Percentiles rank a stretch among this genome's conserved stretches.
Evolutionary conservation across 2,888 invertebrate species (phyloP).

Genomic region (Tholera decimalis): DNA sequence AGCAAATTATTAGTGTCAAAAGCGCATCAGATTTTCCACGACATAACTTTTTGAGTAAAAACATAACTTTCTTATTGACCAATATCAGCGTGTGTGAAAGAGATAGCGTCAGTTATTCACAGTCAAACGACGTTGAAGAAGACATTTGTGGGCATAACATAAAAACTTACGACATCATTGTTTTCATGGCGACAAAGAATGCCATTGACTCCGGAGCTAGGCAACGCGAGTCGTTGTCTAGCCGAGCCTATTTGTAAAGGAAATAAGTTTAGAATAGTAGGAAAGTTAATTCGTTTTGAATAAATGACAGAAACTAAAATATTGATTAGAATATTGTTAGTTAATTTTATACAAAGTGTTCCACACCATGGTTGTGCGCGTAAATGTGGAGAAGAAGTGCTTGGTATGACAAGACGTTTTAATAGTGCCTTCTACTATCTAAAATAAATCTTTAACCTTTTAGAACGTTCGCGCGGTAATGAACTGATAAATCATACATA

Average conservation of each 20-base stretch:
- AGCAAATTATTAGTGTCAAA: slow-evolving; percentile 16
- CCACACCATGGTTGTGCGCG: no score
- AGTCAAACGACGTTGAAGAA: slow-evolving; percentile 53
- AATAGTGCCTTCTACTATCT: no score
- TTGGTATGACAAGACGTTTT: no score
- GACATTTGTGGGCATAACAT: slow-evolving; percentile 59
- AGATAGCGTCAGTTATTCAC: slow-evolving; percentile 37
- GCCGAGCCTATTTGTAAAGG: slow-evolving; percentile 27
- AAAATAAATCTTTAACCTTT: no score
- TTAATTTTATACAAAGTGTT: no score
- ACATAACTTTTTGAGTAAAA: slow-evolving; percentile 52
- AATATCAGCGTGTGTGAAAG: slow-evolving; percentile 17
- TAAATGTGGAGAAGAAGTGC: no score
- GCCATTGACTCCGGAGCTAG: slow-evolving; percentile 45
- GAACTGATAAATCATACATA: no score
- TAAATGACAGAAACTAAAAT: neutral
- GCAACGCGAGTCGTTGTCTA: slow-evolving; percentile 21
- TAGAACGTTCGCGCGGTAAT: no score
- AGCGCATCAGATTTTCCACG: slow-evolving; percentile 29
- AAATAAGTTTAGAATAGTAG: slow-evolving; percentile 19
- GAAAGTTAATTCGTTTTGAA: neutral
- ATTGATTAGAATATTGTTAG: neutral
- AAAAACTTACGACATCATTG: slow-evolving; percentile 62
- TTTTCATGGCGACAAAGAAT: slow-evolving; percentile 50
- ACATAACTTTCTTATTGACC: slow-evolving; percentile 55